phyloP scores from a whole-genome alignment of 2,797 vertebrate genomes.

The Trematomus bernacchii region DNA sequence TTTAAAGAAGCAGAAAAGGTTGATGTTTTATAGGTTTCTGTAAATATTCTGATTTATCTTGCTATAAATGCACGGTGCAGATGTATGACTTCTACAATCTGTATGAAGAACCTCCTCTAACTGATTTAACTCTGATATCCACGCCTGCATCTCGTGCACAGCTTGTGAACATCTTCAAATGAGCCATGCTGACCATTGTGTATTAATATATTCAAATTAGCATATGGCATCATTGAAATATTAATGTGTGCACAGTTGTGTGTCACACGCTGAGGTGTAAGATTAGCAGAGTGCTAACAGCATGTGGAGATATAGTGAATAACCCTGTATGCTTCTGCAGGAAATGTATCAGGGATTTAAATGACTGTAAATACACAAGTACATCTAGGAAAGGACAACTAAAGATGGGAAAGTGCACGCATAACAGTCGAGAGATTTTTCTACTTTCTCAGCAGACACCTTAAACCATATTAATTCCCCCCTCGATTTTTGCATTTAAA shows the following conservation, averaged over 20 bases:
- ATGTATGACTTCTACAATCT: no score
- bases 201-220: slow-evolving; percentile 72
- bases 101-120: slow-evolving; percentile 20
- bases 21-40: no score
- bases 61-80: no score
- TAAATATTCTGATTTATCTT: no score
- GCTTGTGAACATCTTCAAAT: slow-evolving; percentile 54
- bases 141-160: slow-evolving; percentile 22
- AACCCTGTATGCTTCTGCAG: no score
- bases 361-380: neutral
- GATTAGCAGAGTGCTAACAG: slow-evolving; percentile 21
- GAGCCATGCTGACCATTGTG: slow-evolving; percentile 36
- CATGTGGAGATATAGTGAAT: no score
- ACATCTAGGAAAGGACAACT: neutral
- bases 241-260: slow-evolving; percentile 72
- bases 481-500: no score
- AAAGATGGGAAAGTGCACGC: neutral
- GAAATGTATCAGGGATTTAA: no score
- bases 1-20: no score
- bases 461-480: no score
- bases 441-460: no score
- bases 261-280: slow-evolving; percentile 49
- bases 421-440: neutral
- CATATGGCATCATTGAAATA: slow-evolving; percentile 74
- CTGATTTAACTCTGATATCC: slow-evolving; percentile 38